Conservation (phyloP, 2,113 vertebrate species). For the Pseudopodoces humilis region DNA sequence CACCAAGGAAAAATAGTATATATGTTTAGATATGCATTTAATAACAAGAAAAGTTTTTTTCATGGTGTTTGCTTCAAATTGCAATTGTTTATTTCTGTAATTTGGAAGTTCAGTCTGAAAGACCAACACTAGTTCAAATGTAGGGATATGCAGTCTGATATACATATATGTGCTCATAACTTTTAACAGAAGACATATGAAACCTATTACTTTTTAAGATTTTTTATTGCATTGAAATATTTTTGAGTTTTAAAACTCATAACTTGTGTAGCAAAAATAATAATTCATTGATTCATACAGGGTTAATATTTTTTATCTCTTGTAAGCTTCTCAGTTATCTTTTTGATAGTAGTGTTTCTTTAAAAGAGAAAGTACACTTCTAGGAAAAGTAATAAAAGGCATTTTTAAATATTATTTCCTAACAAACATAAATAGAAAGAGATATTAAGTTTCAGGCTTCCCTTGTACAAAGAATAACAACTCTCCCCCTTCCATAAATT, state of each 20-base stretch:
- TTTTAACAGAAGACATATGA: neutral
- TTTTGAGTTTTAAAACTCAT: neutral
- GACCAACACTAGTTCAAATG: neutral
- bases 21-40: neutral
- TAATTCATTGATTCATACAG: neutral
- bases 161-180: neutral
- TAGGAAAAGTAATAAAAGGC: neutral
- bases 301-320: neutral
- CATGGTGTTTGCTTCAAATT: neutral
- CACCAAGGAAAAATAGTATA: neutral
- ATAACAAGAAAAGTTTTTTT: neutral
- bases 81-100: neutral
- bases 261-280: neutral
- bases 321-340: neutral
- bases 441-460: neutral
- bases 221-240: neutral
- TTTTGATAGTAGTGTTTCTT: neutral
- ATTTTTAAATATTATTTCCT: neutral
- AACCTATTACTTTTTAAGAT: neutral
- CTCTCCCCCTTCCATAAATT: neutral
- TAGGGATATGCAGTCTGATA: neutral
- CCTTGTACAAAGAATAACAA: neutral
- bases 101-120: neutral
- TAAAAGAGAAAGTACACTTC: neutral
- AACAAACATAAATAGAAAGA: neutral